Conservation (phyloP, 2,113 vertebrate species). For the Orycteropus afer region DNA sequence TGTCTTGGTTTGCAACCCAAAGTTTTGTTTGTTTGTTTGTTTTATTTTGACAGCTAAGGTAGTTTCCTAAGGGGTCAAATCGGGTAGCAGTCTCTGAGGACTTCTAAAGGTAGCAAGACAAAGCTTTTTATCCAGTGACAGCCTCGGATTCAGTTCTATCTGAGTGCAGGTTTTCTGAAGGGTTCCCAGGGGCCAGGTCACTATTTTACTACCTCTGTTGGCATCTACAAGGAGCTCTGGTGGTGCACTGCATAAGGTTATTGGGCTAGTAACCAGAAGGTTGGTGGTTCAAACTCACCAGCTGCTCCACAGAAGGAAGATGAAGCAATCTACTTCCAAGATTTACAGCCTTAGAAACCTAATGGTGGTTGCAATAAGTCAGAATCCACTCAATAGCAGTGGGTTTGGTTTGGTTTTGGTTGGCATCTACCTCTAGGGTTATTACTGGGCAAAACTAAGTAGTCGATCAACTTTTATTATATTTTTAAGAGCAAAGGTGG, state of each 20-base stretch:
- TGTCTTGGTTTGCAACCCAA: conserved; percentile 50
- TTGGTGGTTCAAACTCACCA: too few relatives aligned
- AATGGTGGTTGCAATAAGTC: too few relatives aligned
- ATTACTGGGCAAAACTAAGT: not conserved
- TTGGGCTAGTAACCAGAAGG: too few relatives aligned
- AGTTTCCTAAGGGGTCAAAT: conserved; percentile 59
- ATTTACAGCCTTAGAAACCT: too few relatives aligned
- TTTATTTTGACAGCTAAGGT: not conserved
- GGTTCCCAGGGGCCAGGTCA: conserved; percentile 37
- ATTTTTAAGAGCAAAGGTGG: not conserved
- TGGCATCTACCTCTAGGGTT: not conserved
- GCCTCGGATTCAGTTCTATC: conserved; percentile 37
- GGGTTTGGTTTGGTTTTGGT: too few relatives aligned
- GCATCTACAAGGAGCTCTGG: too few relatives aligned
- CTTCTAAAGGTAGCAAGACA: conserved; percentile 59
- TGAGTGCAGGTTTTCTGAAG: conserved; percentile 44
- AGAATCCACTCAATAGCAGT: too few relatives aligned
- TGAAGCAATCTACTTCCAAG: too few relatives aligned
- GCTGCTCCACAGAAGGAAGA: too few relatives aligned
- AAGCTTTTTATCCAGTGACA: conserved; percentile 4
- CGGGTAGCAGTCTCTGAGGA: conserved; percentile 49
- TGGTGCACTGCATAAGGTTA: too few relatives aligned
- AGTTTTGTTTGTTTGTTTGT: conserved; percentile 28
- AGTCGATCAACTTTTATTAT: not conserved
- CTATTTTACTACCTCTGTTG: conserved; percentile 40